Evolutionary conservation across 2,113 vertebrate genomes (phyloP), one percentile per base, ranked within the genome.

Genomic region (Caracal caracal): DNA sequence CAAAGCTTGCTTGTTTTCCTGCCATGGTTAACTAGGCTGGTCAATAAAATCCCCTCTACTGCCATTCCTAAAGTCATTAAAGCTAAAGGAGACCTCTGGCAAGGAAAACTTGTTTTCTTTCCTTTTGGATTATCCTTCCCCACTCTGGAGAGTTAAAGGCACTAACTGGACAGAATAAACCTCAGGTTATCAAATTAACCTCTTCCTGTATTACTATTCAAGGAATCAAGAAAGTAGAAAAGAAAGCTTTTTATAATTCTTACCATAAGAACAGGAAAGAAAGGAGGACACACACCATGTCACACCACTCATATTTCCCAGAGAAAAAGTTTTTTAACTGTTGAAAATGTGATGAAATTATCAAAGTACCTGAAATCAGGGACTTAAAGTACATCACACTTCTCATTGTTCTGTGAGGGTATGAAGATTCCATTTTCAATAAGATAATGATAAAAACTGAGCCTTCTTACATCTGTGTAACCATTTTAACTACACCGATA

Each of bases 341-440:
- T 68, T 87, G 37, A 33, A 92, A 97, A 92, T 95, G 13, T 83
- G 24, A 70, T 86, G 19, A 8, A 59, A 30, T 40, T 89, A 92
- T 43, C 17, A 59, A 71, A 78, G 35, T 81, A 73, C 10, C 9
- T 83, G 40, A 93, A 73, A 66, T 61, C 15, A 56, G 56, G 11
- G 8, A 92, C 20, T 95, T 83, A 66, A 88, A 83, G 6, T 81
- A 80, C 84, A 61, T 73, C 35, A 88, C 13, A 82, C n/a, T 73
- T 79, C 19, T 73, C 30, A 85, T 88, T 84, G 10, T 91, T 47
- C 37, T 81, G 22, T 88, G 28, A 91, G 12, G 80, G 17, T 51
- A 24, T 90, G 47, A 93, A 87, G 65, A 10, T 87, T 26, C 81
- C 20, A 84, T 43, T 90, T 94, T 93, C 56, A 93, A n/a, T 88